Evolutionary conservation across 2,113 vertebrate genomes (phyloP), one percentile per base, ranked within the genome.

Genomic region (Dascyllus trimaculatus): DNA sequence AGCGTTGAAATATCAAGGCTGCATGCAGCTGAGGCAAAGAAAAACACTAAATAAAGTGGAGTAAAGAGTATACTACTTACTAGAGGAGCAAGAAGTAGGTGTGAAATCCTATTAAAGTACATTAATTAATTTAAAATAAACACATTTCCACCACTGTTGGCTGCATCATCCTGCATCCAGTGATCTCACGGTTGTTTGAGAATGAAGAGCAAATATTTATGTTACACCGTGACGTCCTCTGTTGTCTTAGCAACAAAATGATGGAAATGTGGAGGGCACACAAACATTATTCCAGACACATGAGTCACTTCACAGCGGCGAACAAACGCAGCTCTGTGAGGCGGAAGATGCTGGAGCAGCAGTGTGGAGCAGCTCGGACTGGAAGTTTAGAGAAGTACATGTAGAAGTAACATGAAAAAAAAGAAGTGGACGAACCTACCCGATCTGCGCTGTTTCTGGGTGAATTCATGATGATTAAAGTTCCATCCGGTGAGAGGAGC

Each of bases 231-330:
- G 40, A 43, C 40, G 40, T n/a, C 62, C 69, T 74, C 59, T 11
- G 85, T 88, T 78, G 86, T 65, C 87, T 18, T 51, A 59, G 87
- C 75, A 88, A 92, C 91, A 79, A 84, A 91, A 62, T 80, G 18
- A 46, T 13, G 78, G 63, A 78, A 88, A 78, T 1, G 10, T 49
- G 53, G n/a, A 5, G n/a, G 35, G 35, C 53, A 45, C 35, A 26
- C 56, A 65, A 26, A 75, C 58, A 19, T 66, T 51, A 64, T 59
- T 59, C 48, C 80, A 32, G 32, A 71, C 48, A 11, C 56, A 56
- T 60, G 62, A 85, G 71, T 90, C 75, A 81, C 62, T 11, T 48
- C 3, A 8, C 32, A 22, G 56, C 13, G 10, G 45, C 59, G 2
- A 22, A 60, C 46, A 67, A 14, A 61, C 18, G 1, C 9, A 35